phyloP scores from a whole-genome alignment of 1,140 invertebrate species.

The Cepaea nemoralis region DNA sequence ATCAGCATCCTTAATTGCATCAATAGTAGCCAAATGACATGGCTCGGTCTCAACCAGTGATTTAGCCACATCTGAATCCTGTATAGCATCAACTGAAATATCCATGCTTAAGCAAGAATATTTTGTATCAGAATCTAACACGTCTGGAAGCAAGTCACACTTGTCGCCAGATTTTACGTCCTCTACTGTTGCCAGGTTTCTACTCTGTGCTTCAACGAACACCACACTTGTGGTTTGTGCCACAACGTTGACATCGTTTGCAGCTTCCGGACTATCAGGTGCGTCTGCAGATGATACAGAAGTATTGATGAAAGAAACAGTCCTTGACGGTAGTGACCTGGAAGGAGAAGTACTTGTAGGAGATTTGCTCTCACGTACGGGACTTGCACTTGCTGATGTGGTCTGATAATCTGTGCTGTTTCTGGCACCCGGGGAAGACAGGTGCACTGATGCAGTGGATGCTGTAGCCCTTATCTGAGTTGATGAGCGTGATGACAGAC shows the following conservation, averaged over 20 bases:
- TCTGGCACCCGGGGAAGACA: neutral
- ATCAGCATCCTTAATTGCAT: neutral
- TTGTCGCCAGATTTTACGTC: neutral
- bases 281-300: neutral
- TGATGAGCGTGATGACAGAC: neutral
- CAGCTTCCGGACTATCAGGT: neutral
- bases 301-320: neutral
- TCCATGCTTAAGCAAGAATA: neutral
- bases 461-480: neutral
- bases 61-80: neutral
- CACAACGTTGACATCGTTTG: neutral
- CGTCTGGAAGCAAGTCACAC: neutral
- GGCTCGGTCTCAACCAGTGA: neutral
- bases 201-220: too few relatives aligned
- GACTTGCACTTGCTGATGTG: neutral
- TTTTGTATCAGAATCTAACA: neutral
- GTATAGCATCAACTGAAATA: neutral
- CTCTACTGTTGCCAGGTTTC: neutral
- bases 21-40: neutral
- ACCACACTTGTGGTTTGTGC: too few relatives aligned
- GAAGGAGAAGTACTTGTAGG: neutral
- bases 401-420: neutral
- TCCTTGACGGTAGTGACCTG: neutral
- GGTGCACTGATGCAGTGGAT: neutral
- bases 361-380: neutral